Percentiles rank a stretch among this genome's conserved stretches.
These are phyloP conservation scores for Zaprionus nigranus DNA, from an alignment of 1,140 invertebrate genomes.

Conservation along the genomic window DNA sequence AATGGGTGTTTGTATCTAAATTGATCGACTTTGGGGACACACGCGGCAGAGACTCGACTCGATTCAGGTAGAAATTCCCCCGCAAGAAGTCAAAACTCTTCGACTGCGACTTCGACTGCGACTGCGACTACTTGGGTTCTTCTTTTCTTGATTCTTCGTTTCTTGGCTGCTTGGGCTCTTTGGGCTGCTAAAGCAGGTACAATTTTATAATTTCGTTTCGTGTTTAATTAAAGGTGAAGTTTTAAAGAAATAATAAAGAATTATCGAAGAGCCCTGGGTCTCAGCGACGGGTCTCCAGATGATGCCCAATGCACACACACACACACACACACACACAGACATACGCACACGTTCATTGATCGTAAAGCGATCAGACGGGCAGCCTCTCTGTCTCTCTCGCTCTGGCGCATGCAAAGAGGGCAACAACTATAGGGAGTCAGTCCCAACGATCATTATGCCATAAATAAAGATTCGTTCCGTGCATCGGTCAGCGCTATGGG, in stretches of 20 bases:
- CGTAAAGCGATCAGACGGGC: constrained; percentile 73
- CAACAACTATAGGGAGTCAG: constrained; percentile 51
- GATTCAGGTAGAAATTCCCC: constrained; percentile 75
- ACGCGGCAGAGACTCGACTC: constrained; percentile 52
- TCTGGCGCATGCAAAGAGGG: constrained; percentile 26
- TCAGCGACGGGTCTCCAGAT: constrained; percentile 52
- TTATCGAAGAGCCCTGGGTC: constrained; percentile 62
- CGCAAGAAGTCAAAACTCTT: constrained; percentile 40
- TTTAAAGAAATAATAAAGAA: constrained; percentile 84
- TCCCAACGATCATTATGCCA: constrained; percentile 74
- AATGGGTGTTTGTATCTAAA: constrained; percentile 83
- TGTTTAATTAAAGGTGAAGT: constrained; percentile 83
- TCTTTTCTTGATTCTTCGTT: background rate
- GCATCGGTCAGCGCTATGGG: constrained; percentile 64
- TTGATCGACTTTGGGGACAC: constrained; percentile 83
- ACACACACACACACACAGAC: constrained; percentile 40
- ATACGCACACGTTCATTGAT: constrained; percentile 63
- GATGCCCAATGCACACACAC: constrained; percentile 37
- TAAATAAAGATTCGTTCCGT: constrained; percentile 83
- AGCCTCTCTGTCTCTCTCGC: constrained; percentile 14
- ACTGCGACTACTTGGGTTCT: constrained; percentile 26
- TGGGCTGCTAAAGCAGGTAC: constrained; percentile 77
- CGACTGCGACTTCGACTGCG: constrained; percentile 28
- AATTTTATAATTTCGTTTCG: constrained; percentile 83
- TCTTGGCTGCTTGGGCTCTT: background rate